Evolutionary conservation across 2,797 vertebrate species (phyloP).

Genomic region (Microchirus variegatus): DNA sequence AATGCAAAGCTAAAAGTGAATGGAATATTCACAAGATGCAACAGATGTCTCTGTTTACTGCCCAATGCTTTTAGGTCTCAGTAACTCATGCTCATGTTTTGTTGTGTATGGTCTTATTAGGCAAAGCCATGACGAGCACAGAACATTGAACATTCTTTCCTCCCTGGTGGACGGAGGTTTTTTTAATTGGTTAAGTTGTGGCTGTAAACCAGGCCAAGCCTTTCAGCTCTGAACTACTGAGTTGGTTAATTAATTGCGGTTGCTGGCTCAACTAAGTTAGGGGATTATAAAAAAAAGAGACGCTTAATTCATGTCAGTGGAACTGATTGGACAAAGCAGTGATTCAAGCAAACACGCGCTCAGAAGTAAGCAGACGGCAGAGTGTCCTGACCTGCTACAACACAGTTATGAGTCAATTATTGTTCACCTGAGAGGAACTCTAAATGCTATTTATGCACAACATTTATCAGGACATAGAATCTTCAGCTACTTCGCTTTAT

Average conservation of each 20-base stretch:
- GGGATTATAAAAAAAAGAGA: slow-evolving; percentile 39
- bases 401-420: background rate
- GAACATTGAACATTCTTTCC: slow-evolving; percentile 22
- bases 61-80: slow-evolving; percentile 1
- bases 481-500: no score
- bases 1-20: no score
- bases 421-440: background rate
- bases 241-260: slow-evolving; percentile 44
- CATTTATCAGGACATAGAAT: background rate
- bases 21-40: background rate
- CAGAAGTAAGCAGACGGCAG: slow-evolving; percentile 3
- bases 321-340: slow-evolving; percentile 38
- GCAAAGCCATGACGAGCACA: slow-evolving; percentile 51
- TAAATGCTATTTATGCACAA: background rate
- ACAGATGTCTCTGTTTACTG: background rate
- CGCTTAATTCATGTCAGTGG: slow-evolving; percentile 21
- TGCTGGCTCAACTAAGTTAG: slow-evolving; percentile 36
- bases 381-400: background rate
- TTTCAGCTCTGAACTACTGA: slow-evolving; percentile 33
- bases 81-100: slow-evolving; percentile 5
- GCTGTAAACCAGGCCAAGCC: slow-evolving; percentile 50
- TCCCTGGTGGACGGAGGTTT: slow-evolving; percentile 28
- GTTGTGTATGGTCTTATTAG: slow-evolving; percentile 30
- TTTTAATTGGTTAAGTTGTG: slow-evolving; percentile 53
- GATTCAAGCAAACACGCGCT: slow-evolving; percentile 20